Conservation (phyloP, 2,113 vertebrate genomes). For the Anguilla rostrata region DNA sequence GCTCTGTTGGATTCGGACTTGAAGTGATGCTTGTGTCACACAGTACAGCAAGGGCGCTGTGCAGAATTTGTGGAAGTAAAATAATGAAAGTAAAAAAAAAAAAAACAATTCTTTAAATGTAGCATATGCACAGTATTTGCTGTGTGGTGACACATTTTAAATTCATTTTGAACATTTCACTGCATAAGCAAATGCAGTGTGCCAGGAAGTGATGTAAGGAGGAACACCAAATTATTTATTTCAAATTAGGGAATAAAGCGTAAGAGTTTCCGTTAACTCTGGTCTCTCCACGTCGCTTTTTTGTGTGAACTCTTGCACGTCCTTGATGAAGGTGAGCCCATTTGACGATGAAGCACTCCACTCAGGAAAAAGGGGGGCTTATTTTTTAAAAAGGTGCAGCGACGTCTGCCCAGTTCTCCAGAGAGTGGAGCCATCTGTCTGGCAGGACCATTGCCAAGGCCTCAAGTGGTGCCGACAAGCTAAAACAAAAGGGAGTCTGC, state of each 20-base stretch:
- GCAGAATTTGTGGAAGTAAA: no score
- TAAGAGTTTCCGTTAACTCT: background rate
- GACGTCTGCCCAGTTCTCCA: background rate
- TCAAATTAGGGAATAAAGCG: no score
- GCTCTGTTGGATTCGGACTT: background rate
- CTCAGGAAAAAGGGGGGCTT: background rate
- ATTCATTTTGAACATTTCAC: background rate
- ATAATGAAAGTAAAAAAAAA: no score
- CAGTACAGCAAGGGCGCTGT: no score
- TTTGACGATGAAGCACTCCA: background rate
- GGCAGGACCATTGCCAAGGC: constrained; percentile 43
- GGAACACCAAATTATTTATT: background rate
- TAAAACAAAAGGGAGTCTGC: constrained; percentile 58
- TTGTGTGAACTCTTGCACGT: no score
- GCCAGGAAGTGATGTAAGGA: background rate
- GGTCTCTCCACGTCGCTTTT: background rate
- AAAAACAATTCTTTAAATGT: no score
- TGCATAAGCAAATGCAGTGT: background rate
- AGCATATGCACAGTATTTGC: background rate
- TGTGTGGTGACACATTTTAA: background rate
- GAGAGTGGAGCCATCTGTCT: constrained; percentile 63
- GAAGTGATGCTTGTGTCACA: no score
- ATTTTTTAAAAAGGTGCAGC: background rate
- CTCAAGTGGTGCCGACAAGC: constrained; percentile 46
- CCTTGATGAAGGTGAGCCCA: no score